Evolutionary conservation across 2,888 invertebrate genomes (phyloP), one percentile per base, ranked within the genome.

Genomic region (Sericinus montela): DNA sequence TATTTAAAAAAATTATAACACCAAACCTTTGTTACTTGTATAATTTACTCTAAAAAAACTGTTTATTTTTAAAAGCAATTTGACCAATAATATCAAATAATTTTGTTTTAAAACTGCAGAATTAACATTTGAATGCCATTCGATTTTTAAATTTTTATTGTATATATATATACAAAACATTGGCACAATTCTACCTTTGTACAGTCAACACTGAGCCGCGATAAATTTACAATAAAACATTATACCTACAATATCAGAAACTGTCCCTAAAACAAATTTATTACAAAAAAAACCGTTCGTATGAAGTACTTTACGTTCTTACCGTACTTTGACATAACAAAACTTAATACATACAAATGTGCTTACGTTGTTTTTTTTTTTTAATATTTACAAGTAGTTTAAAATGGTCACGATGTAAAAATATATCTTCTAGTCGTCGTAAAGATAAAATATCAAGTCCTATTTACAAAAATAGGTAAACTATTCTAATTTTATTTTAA

Each of bases 361-460:
- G 14, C 43, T 25, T 48, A 45, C 28, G 15, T 13, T 39, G 13
- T n/a, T 11, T 38, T 37, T 39, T 19, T n/a, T 11, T 38, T 37
- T 30, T 15, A 28, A 50, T 50, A 45, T 45, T 37, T 45, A 51
- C 42, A 45, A 34, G 8, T 30, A 45, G 37, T 32, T 38, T n/a
- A 23, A 39, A 49, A 46, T 15, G 40, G 32, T 58, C 59, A 58
- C 56, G 54, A 60, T 63, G 60, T 65, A 69, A 62, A 63, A 65
- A 60, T 59, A 61, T 58, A 56, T 55, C 51, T 54, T 51, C 48
- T 52, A 53, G 56, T 62, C 56, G 56, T 54, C 28, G 29, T 46
- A 56, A 54, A 55, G 45, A 53, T 56, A 58, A 54, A 56, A 56
- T 52, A 44, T 53, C 38, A 13, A 35, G 7, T 43, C 41, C 32